Evolutionary conservation across 2,888 invertebrate genomes (phyloP), one percentile per base, ranked within the genome.

Genomic region (Brachynemurus nebulosus): DNA sequence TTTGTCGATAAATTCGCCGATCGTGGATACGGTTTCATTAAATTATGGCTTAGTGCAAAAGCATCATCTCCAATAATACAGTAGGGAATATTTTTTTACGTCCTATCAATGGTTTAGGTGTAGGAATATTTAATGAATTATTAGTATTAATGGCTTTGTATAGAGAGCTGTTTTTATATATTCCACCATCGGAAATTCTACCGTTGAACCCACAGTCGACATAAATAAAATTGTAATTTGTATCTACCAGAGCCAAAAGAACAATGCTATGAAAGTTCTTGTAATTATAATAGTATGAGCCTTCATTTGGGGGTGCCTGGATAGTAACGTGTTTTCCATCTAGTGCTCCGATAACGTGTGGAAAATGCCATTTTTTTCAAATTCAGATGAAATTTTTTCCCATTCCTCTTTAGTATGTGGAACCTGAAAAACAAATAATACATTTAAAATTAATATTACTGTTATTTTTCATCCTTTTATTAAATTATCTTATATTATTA

Each of bases 31-130:
- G 50, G 51, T 46, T 50, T 50, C 16, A 46, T 17, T 27, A 50
- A 18, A 42, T 49, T 40, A 6, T 40, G 48, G 39, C 41, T 33
- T 40, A 53, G 45, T 16, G 52, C 51, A 46, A 55, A 53, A 7
- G 53, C 52, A 45, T 52, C 48, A 48, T 51, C 50, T 47, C 17
- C 39, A 1, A 53, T 50, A 12, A n/a, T n/a, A n/a, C n/a, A n/a
- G n/a, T n/a, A n/a, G n/a, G n/a, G n/a, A n/a, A n/a, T n/a, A n/a
- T n/a, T n/a, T n/a, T n/a, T n/a, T n/a, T n/a, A n/a, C n/a, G 47
- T 5, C 42, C 44, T 14, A 45, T 49, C 6, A 50, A 33, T 30
- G 51, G 47, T 20, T 47, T 45, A 38, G 48, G 19, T n/a, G 11
- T 14, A 16, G 42, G 45, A n/a, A 48, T 41, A 47, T 50, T 50